These are phyloP conservation scores for Latrodectus hesperus DNA, from an alignment of 2,888 invertebrate genomes.

Conservation along the genomic window DNA sequence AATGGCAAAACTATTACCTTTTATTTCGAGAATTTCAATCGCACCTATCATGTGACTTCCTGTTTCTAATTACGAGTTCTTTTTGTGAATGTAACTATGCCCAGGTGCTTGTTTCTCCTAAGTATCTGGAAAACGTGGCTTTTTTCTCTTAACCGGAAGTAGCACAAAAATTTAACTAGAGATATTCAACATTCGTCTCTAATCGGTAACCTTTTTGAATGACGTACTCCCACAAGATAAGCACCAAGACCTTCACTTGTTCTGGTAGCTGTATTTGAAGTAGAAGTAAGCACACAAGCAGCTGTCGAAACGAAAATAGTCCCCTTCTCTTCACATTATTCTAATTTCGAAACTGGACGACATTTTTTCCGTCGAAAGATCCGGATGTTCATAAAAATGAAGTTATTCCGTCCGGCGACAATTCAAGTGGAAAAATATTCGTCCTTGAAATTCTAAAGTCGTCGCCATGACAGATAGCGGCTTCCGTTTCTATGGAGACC, in stretches of 20 bases:
- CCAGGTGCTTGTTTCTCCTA: no score
- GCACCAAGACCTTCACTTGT: neutral
- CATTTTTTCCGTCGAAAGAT: neutral
- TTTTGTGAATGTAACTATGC: neutral
- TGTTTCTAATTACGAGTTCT: neutral
- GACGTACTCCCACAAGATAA: no score
- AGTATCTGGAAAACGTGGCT: no score
- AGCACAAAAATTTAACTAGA: no score
- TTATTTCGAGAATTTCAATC: neutral
- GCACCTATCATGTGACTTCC: slow-evolving; percentile 45
- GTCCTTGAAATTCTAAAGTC: slow-evolving; percentile 34
- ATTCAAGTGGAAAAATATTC: slow-evolving; percentile 24
- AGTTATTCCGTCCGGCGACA: neutral
- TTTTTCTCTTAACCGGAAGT: no score
- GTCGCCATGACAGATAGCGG: slow-evolving; percentile 53
- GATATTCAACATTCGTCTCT: no score
- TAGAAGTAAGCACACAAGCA: neutral
- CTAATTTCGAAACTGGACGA: neutral
- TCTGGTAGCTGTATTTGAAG: slow-evolving; percentile 13
- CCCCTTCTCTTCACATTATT: slow-evolving; percentile 12
- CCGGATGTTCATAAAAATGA: slow-evolving; percentile 9
- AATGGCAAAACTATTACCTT: slow-evolving; percentile 11
- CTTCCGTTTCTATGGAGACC: slow-evolving; percentile 48
- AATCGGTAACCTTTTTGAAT: no score
- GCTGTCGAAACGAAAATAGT: slow-evolving; percentile 1